These are phyloP conservation scores for Paramuricea clavata DNA, from an alignment of 92 coral and sea anemone species.

Conservation along the genomic window DNA sequence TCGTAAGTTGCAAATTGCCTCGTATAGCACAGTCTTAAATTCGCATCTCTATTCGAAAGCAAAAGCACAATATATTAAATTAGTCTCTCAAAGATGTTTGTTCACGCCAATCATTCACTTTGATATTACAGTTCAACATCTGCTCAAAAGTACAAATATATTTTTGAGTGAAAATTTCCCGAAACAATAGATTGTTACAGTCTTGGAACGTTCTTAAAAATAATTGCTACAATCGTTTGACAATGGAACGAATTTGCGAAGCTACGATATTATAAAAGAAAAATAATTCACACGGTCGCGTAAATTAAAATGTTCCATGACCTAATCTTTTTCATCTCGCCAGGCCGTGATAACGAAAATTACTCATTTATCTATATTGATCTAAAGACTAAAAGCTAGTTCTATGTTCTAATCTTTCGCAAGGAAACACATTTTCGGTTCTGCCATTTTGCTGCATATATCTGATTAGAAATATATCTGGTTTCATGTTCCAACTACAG, in stretches of 20 bases:
- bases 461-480: not conserved
- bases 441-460: not conserved
- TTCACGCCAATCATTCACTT: not conserved
- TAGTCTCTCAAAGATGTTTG: slow-evolving; percentile 2
- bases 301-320: not conserved
- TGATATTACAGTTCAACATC: not conserved
- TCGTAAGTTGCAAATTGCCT: not conserved
- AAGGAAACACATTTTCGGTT: not conserved
- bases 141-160: slow-evolving; percentile 9
- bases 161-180: not conserved
- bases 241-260: not conserved
- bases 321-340: slow-evolving; percentile 11
- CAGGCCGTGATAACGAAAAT: not conserved
- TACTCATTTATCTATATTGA: not conserved
- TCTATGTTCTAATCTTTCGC: not conserved
- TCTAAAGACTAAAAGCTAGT: not conserved
- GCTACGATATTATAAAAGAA: not conserved
- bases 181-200: not conserved
- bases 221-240: not conserved
- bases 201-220: not conserved
- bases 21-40: too few relatives aligned
- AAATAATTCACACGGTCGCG: slow-evolving; percentile 8
- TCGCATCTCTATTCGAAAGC: too few relatives aligned
- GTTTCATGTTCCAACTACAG: slow-evolving; percentile 15
- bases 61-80: not conserved